These are phyloP conservation scores for Drosophila kuntzei DNA, from an alignment of 2,888 invertebrate species.

Conservation along the genomic window DNA sequence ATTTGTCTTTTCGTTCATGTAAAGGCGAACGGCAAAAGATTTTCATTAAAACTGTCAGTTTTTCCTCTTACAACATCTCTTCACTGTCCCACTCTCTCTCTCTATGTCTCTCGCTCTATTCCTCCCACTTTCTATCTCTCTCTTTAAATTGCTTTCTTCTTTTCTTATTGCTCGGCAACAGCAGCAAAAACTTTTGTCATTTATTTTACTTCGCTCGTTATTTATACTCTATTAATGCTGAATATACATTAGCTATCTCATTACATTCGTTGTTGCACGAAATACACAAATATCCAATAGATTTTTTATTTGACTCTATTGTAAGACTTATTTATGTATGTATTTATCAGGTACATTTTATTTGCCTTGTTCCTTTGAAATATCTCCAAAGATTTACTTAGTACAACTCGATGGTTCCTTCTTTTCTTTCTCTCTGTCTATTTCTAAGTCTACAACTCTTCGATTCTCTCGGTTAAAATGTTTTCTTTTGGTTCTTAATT, in stretches of 20 bases:
- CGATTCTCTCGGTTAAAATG: no score
- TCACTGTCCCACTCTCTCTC: neutral
- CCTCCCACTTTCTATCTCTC: conserved; percentile 16
- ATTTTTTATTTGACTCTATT: no score
- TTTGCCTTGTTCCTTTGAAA: no score
- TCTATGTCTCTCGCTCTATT: neutral
- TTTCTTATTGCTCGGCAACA: conserved; percentile 52
- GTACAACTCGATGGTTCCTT: no score
- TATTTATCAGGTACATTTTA: no score
- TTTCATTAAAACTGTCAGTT: conserved; percentile 77
- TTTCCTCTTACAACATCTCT: conserved; percentile 44
- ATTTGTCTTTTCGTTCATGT: conserved; percentile 30
- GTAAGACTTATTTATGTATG: no score
- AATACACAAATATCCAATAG: no score
- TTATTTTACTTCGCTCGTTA: conserved; percentile 54
- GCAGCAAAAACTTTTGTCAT: conserved; percentile 60
- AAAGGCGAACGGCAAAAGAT: conserved; percentile 48
- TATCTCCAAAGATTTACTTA: no score
- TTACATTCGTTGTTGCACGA: neutral
- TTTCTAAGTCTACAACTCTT: no score
- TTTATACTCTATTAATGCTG: conserved; percentile 27
- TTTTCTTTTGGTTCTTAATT: no score
- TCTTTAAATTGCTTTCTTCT: conserved; percentile 67
- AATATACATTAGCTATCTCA: neutral
- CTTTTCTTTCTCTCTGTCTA: no score